Conservation (phyloP, 2,113 vertebrate genomes). For the Neodontobutis hainanensis region DNA sequence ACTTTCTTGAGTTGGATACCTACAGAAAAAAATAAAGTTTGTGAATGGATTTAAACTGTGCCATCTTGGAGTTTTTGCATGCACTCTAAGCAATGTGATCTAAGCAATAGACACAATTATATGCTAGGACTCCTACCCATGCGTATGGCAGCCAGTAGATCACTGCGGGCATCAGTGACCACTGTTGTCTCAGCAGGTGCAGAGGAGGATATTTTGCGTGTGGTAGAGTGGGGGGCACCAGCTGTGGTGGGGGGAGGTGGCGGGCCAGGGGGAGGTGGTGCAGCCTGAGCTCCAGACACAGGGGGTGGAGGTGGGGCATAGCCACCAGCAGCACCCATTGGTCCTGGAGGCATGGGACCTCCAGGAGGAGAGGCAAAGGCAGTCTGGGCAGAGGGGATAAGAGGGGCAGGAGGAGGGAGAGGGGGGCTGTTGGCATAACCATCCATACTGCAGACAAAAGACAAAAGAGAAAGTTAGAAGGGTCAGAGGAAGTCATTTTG, state of each 20-base stretch:
- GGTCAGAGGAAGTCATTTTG: neutral
- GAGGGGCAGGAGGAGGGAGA: conserved; percentile 85
- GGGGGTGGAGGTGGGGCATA: conserved; percentile 81
- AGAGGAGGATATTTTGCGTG: conserved; percentile 83
- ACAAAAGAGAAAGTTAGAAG: conserved; percentile 1
- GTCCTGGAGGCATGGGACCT: conserved; percentile 78
- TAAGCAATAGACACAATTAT: neutral
- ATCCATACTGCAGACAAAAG: conserved; percentile 82
- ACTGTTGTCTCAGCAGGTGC: conserved; percentile 66
- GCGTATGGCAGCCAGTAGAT: conserved; percentile 95
- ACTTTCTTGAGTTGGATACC: conserved; percentile 98
- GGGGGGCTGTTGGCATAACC: conserved; percentile 89
- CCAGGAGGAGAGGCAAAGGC: conserved; percentile 92
- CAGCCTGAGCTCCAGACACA: conserved; percentile 78
- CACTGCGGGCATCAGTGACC: conserved; percentile 89
- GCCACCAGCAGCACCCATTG: conserved; percentile 57
- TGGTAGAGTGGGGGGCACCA: conserved; percentile 77
- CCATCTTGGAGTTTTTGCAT: no score
- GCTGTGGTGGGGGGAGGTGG: conserved; percentile 88
- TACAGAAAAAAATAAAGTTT: conserved; percentile 42
- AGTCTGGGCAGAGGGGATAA: conserved; percentile 94
- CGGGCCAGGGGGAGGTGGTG: conserved; percentile 87
- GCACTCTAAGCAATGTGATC: no score
- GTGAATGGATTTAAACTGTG: no score
- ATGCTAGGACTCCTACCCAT: conserved; percentile 85